Conservation (phyloP, 2,888 invertebrate genomes). For the Drosophila pegasa region DNA sequence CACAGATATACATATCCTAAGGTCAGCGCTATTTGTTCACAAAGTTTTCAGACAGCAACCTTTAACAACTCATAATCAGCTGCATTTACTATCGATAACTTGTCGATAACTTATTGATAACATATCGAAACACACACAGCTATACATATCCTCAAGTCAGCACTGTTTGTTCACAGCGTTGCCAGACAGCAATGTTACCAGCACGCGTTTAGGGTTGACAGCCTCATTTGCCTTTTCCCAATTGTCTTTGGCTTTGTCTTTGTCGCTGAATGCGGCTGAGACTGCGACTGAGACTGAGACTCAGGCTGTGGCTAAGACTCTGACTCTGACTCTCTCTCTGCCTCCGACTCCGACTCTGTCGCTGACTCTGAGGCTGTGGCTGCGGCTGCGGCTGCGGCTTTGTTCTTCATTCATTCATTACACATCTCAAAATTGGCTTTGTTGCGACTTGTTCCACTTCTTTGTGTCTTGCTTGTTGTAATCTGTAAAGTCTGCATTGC, state of each 20-base stretch:
- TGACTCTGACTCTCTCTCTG: neutral
- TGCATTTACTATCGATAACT: conserved; percentile 11
- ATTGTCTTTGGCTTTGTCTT: conserved; percentile 8
- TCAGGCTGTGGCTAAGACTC: neutral
- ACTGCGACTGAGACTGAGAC: too few relatives aligned
- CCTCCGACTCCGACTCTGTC: neutral
- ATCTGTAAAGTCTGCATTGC: conserved; percentile 77
- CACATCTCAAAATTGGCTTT: conserved; percentile 68
- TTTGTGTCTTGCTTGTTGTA: conserved; percentile 48
- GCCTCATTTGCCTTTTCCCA: conserved; percentile 19
- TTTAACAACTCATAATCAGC: too few relatives aligned
- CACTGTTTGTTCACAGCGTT: neutral
- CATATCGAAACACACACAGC: conserved; percentile 18
- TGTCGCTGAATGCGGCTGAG: neutral
- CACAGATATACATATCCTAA: neutral
- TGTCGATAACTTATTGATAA: conserved; percentile 32
- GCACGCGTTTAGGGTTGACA: conserved; percentile 42
- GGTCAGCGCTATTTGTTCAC: neutral
- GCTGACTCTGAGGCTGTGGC: neutral
- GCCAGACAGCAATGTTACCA: neutral
- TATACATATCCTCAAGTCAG: neutral
- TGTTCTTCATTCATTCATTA: conserved; percentile 72
- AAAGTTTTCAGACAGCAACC: neutral
- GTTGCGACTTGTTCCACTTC: conserved; percentile 59
- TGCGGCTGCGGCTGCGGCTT: conserved; percentile 14